Base-by-base conservation (phyloP, 2,888 invertebrate species). In the Cataglyphis albicans region DNA sequence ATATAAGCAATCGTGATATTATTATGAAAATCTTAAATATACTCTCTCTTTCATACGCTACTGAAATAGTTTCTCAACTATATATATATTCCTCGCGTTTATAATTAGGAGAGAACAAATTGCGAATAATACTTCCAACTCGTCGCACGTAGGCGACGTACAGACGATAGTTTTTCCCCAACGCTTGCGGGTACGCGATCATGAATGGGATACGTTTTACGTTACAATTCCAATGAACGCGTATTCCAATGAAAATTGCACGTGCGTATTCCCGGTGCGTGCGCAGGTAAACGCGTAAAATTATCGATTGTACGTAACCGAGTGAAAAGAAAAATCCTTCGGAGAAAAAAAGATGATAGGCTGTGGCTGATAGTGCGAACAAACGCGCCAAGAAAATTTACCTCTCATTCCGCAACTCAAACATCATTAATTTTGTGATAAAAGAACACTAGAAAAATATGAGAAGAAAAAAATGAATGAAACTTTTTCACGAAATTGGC, bases 191-290 rank as follows among this genome's bases (percentile, higher is more conserved):
- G 18, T 83, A 21, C 61, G 68, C 83, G 84, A 83, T 80, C 80
- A 59, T 83, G 44, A 74, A 81, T 83, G 81, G 73, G 68, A 84
- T 84, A 88, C 88, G 88, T 75, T 82, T 86, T 83, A 83, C 81
- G 80, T 88, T 86, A 84, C 88, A 82, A 81, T 88, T 88, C 83
- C 86, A 87, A 84, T 84, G 88, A 88, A 83, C 72, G 84, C 32
- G 38, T 64, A 64, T 88, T 88, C 86, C 81, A 84, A 88, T 84
- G 88, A 88, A 88, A 88, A 86, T 78, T 64, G 75, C 57, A 87
- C 84, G 86, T 84, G 48, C 48, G 82, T 84, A 72, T 88, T 86
- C 25, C 41, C 18, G 48, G n/a, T 61, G 59, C 18, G 52, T 55
- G 76, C 12, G n/a, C 52, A 74, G 81, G 81, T 68, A 65, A 76